These are phyloP conservation scores for Anneissia japonica DNA, from an alignment of 35 echinoderm and acorn worm genomes.

Conservation along the genomic window DNA sequence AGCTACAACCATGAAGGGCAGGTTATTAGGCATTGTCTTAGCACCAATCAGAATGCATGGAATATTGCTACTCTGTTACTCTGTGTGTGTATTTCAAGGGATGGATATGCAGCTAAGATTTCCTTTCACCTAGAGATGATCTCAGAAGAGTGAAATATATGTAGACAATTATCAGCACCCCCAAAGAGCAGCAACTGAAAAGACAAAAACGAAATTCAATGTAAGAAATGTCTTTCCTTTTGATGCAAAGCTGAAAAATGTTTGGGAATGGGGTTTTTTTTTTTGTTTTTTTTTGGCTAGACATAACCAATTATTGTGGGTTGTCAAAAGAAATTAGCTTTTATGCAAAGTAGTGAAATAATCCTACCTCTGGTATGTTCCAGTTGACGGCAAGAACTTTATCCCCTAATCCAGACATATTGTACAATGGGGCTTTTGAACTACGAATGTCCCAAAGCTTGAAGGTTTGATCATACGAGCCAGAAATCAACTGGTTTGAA, in stretches of 20 bases:
- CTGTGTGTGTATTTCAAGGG: no score
- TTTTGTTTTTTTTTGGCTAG: no score
- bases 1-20: no score
- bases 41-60: no score
- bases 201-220: neutral
- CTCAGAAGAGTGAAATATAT: constrained; percentile 28
- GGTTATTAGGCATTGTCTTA: no score
- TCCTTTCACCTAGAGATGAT: neutral
- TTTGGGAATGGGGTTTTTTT: no score
- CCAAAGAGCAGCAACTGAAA: constrained; percentile 40
- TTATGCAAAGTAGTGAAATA: neutral
- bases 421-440: constrained; percentile 87
- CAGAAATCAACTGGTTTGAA: constrained; percentile 74
- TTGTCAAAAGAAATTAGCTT: no score
- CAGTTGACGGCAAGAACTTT: constrained; percentile 89
- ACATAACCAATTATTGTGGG: no score
- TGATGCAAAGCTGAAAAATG: no score
- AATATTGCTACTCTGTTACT: no score
- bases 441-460: constrained; percentile 98
- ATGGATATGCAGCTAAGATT: no score
- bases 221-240: no score
- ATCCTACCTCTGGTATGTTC: constrained; percentile 85
- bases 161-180: constrained; percentile 42
- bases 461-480: constrained; percentile 85
- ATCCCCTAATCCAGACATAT: constrained; percentile 87